Conservation (phyloP, 1,140 invertebrate genomes). For the Micrasema longulum region DNA sequence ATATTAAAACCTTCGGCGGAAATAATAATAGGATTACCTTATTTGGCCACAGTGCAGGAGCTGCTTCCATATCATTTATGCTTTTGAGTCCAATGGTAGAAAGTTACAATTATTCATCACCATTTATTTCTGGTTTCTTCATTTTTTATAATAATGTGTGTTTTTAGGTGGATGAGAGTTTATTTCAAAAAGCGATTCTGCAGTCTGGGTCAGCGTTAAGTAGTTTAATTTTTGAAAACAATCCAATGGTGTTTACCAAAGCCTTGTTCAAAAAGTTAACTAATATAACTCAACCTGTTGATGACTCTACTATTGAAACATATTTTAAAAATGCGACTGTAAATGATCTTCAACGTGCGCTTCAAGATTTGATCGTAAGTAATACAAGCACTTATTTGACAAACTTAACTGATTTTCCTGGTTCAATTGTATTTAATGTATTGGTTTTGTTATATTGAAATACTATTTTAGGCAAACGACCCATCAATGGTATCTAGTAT, state of each 20-base stretch:
- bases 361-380: slow-evolving; percentile 11
- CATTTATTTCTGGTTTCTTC: too few species aligned
- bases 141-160: slow-evolving; percentile 12
- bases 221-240: slow-evolving; percentile 35
- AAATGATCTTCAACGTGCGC: slow-evolving; percentile 25
- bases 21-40: slow-evolving; percentile 51
- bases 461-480: neutral
- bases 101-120: neutral
- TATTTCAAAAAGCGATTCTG: slow-evolving; percentile 50
- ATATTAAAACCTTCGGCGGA: slow-evolving; percentile 54
- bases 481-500: neutral
- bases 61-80: slow-evolving; percentile 52
- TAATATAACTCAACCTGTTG: slow-evolving; percentile 18
- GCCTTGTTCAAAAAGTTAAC: slow-evolving; percentile 22
- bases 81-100: slow-evolving; percentile 43
- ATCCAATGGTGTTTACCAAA: slow-evolving; percentile 30
- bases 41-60: slow-evolving; percentile 53
- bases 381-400: neutral
- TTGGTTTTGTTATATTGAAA: too few species aligned
- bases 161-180: slow-evolving; percentile 37
- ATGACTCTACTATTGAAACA: slow-evolving; percentile 28
- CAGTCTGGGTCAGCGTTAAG: slow-evolving; percentile 41
- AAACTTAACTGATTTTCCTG: slow-evolving; percentile 1
- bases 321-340: slow-evolving; percentile 45
- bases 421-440: neutral